These are phyloP conservation scores for Nephrotoma appendiculata DNA, from an alignment of 2,888 invertebrate genomes.

Conservation along the genomic window DNA sequence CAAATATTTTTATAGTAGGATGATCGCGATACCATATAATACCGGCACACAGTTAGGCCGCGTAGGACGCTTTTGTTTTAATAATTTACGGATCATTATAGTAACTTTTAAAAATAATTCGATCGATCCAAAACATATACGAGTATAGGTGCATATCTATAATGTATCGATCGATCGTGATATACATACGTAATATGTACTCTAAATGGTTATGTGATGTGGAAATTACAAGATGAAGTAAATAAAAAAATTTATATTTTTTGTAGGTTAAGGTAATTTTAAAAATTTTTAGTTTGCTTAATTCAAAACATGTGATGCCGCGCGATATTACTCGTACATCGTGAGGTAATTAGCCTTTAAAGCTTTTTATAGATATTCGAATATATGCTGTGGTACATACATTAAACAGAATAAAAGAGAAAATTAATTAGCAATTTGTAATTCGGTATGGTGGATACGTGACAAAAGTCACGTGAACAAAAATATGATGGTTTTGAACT, in stretches of 20 bases:
- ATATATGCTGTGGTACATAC: no score
- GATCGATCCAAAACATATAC: neutral
- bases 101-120: neutral
- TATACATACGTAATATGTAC: neutral
- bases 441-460: neutral
- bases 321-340: neutral
- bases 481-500: no score
- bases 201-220: neutral
- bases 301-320: neutral
- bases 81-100: neutral
- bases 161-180: neutral
- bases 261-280: neutral
- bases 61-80: neutral
- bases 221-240: neutral
- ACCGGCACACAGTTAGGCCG: no score
- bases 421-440: neutral
- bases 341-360: neutral
- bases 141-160: neutral
- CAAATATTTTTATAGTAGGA: neutral
- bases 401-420: neutral
- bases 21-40: neutral
- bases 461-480: neutral
- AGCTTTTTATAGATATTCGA: neutral
- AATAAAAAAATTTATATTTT: neutral
- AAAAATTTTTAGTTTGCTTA: neutral